These are phyloP conservation scores for Pseudorasbora parva DNA, from an alignment of 2,113 vertebrate genomes.

Conservation along the genomic window DNA sequence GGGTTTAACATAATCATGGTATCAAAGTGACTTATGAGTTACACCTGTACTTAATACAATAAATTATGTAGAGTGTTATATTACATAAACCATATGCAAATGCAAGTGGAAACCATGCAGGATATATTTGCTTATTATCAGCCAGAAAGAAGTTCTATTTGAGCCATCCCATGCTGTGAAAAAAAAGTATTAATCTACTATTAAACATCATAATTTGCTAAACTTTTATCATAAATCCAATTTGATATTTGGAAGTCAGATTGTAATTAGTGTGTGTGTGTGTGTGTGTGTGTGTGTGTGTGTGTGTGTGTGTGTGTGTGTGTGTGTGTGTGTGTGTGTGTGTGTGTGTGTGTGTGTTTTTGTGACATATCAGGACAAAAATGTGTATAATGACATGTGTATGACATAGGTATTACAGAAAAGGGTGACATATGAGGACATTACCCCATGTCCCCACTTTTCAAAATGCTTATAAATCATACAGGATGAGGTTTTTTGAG, in stretches of 20 bases:
- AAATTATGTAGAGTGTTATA: neutral
- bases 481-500: no score
- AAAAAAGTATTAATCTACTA: neutral
- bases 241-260: neutral
- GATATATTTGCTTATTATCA: neutral
- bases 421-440: no score
- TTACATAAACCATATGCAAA: conserved; percentile 5
- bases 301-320: no score
- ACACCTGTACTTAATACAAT: neutral
- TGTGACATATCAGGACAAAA: no score
- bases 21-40: neutral
- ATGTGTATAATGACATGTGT: no score
- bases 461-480: no score
- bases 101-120: neutral
- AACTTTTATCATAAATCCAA: neutral
- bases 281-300: no score
- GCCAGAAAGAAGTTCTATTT: neutral
- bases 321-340: no score
- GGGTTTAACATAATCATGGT: neutral
- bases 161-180: neutral
- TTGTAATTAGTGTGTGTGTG: neutral
- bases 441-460: no score
- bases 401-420: no score
- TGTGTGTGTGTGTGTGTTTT: no score
- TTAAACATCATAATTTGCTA: neutral